Percentiles rank a stretch among this genome's conserved stretches.
Conservation (phyloP, 1,140 invertebrate genomes). For the Hycleus phaleratus region DNA sequence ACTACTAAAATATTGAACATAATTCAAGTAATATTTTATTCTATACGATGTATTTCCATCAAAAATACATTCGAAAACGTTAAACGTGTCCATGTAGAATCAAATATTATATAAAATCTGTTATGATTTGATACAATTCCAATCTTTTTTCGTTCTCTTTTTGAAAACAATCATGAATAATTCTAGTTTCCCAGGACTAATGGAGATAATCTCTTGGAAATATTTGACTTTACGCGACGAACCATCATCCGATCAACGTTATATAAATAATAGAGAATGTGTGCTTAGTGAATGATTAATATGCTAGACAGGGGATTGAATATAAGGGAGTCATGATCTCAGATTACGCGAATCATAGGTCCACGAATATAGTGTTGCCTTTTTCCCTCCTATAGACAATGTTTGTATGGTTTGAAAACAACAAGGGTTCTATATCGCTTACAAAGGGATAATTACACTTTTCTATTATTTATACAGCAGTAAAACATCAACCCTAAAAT, state of each 20-base stretch:
- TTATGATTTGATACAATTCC: too few species aligned
- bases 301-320: constrained; percentile 9
- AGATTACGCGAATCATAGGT: constrained; percentile 28
- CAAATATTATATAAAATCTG: constrained; percentile 23
- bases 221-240: constrained; percentile 25
- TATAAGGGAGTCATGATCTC: constrained; percentile 17
- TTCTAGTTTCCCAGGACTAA: too few species aligned
- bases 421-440: constrained; percentile 28
- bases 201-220: constrained; percentile 15
- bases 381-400: constrained; percentile 8
- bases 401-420: constrained; percentile 28
- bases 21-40: constrained; percentile 17
- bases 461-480: constrained; percentile 29
- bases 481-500: too few species aligned
- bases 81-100: constrained; percentile 22
- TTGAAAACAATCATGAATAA: too few species aligned
- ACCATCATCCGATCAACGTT: constrained; percentile 23
- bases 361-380: constrained; percentile 11
- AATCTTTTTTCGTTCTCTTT: too few species aligned
- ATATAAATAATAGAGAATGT: constrained; percentile 25
- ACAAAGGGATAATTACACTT: constrained; percentile 28
- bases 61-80: constrained; percentile 31
- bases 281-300: constrained; percentile 29
- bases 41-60: constrained; percentile 28
- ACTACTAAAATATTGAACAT: background rate